Base-by-base conservation (phyloP, 2,113 vertebrate genomes). In the Myotis davidii region DNA sequence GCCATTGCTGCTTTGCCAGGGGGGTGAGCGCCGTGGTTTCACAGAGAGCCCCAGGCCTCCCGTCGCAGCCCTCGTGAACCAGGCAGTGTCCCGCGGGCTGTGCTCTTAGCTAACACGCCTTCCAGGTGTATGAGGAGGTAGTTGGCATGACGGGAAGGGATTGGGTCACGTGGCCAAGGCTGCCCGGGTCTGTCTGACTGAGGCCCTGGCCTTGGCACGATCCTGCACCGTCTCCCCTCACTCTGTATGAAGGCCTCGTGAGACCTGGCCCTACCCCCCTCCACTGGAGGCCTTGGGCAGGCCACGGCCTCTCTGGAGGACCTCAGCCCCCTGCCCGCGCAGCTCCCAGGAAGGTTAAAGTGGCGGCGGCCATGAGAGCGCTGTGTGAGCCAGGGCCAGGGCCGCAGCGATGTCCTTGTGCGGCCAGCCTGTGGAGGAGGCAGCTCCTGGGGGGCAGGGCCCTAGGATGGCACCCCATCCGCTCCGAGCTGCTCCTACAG, bases 341-440 rank as follows among this genome's bases (percentile, higher is more conserved):
- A 12, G 61, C n/a, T 5, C 21, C 34, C 4, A 6, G 85, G 0
- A 20, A 39, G 48, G 5, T 29, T 0, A 7, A 23, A 10, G 42
- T 8, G 27, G 16, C 39, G 1, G 7, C 69, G 69, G 48, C 77
- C 2, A 0, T 7, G 2, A 21, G 20, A 2, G 32, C 9, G 0
- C 27, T 42, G 25, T 13, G 11, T 9, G 59, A 32, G 39, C 79
- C 2, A 0, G 27, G 39, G n/a, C 79, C 1, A 0, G 27, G 25
- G 32, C 70, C 1, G 13, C 1, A 3, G 1, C 2, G 5, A 1
- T 1, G 5, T 34, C 52, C 16, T 39, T 0, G 0, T 18, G 9
- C 20, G 17, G 93, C 73, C 20, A 3, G 61, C 64, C 70, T 13
- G 10, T 6, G 48, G 12, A 27, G 83, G 59, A 34, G 79, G 32